These are phyloP conservation scores for Automeris io DNA, from an alignment of 2,888 invertebrate genomes.

Conservation along the genomic window DNA sequence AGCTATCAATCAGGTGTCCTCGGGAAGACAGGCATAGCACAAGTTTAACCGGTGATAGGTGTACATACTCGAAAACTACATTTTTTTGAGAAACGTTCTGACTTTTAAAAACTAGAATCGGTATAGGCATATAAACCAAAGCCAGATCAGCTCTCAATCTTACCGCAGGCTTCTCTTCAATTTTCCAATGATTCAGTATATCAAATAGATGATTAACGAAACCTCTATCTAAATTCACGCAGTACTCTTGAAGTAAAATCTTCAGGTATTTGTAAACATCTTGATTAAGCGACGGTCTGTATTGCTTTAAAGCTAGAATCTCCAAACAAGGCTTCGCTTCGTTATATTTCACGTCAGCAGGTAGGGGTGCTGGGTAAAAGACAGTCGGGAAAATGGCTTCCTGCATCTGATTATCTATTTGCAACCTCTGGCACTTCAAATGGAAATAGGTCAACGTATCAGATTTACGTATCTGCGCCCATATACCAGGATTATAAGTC, in stretches of 20 bases:
- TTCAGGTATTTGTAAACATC: slow-evolving; percentile 80
- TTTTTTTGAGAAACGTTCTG: slow-evolving; percentile 49
- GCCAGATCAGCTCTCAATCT: slow-evolving; percentile 76
- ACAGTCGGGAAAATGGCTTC: slow-evolving; percentile 84
- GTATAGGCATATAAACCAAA: slow-evolving; percentile 77
- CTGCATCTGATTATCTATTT: slow-evolving; percentile 86
- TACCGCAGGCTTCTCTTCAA: slow-evolving; percentile 76
- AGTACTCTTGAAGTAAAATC: slow-evolving; percentile 80
- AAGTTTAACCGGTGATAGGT: slow-evolving; percentile 77
- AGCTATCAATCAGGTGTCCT: slow-evolving; percentile 52
- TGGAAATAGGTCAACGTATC: slow-evolving; percentile 81
- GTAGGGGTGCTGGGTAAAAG: slow-evolving; percentile 78
- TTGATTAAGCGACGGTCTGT: slow-evolving; percentile 64
- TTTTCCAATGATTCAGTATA: slow-evolving; percentile 77
- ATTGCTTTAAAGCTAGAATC: slow-evolving; percentile 72
- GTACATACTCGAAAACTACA: slow-evolving; percentile 75
- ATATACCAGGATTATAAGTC: slow-evolving; percentile 84
- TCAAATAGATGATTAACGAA: slow-evolving; percentile 80
- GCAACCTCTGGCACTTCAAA: slow-evolving; percentile 79
- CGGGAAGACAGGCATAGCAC: slow-evolving; percentile 78
- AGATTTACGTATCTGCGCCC: slow-evolving; percentile 84
- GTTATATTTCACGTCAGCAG: slow-evolving; percentile 51
- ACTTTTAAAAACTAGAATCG: slow-evolving; percentile 60
- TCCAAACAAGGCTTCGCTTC: slow-evolving; percentile 78
- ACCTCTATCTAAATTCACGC: slow-evolving; percentile 82